phyloP scores from a whole-genome alignment of 2,888 invertebrate species.

The Strigamia crassipes region DNA sequence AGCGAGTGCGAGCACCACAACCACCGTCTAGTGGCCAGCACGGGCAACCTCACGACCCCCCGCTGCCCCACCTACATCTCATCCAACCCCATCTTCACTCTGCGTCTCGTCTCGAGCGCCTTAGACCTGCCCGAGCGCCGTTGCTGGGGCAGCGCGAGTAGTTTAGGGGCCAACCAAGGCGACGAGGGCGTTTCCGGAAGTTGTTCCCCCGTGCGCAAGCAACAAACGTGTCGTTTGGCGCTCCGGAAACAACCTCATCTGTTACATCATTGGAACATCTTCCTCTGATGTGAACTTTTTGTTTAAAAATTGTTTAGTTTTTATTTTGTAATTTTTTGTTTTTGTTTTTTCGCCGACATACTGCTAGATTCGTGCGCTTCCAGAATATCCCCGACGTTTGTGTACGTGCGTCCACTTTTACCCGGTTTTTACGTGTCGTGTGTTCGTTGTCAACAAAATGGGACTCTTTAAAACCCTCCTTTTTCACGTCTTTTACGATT shows the following conservation, averaged over 20 bases:
- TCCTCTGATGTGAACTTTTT: slow-evolving; percentile 11
- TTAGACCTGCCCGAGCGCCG: slow-evolving; percentile 40
- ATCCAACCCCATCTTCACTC: not conserved
- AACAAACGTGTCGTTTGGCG: not conserved
- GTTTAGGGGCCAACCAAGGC: not conserved
- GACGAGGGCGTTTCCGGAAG: not conserved
- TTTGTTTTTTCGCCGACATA: not conserved
- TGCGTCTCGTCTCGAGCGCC: slow-evolving; percentile 41
- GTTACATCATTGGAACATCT: slow-evolving; percentile 3
- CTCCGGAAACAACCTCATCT: not conserved
- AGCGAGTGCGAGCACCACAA: not conserved
- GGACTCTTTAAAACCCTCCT: not conserved
- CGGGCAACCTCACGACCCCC: slow-evolving; percentile 24
- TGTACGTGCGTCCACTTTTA: not conserved
- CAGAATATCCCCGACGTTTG: not conserved
- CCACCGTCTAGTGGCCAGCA: slow-evolving; percentile 43
- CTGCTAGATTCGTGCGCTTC: slow-evolving; percentile 22
- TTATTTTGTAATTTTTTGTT: no score
- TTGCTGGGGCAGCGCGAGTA: slow-evolving; percentile 1
- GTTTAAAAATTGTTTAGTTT: no score
- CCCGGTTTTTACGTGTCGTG: not conserved
- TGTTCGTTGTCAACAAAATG: not conserved
- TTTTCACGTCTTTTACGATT: slow-evolving; percentile 24
- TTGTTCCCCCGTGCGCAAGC: not conserved
- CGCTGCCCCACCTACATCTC: not conserved